Percentiles rank a stretch among this genome's conserved stretches.
Conservation (phyloP, 1,140 invertebrate genomes). For the Phortica variegata region DNA sequence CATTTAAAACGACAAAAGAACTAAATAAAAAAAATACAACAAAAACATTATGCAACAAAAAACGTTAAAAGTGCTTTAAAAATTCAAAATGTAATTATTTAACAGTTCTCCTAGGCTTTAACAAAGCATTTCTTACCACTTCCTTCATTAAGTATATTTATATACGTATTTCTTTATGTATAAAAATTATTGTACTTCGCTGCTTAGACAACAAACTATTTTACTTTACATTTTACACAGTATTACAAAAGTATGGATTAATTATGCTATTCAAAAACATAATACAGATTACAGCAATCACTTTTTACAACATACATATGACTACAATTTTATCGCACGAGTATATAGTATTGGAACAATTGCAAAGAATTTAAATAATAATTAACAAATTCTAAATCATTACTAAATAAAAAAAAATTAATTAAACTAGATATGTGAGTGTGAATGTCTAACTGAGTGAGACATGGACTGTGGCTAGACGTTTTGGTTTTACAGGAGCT, state of each 20-base stretch:
- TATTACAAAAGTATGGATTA: too few relatives aligned
- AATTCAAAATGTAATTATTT: too few relatives aligned
- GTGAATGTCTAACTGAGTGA: conserved; percentile 22
- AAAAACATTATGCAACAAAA: too few relatives aligned
- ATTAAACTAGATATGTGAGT: conserved; percentile 36
- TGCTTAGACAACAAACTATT: conserved; percentile 52
- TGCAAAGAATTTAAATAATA: conserved; percentile 2
- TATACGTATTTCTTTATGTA: conserved; percentile 13
- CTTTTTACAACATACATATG: conserved; percentile 2
- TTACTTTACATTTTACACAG: conserved; percentile 30
- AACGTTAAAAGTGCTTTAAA: too few relatives aligned
- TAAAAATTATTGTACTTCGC: conserved; percentile 53
- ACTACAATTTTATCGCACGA: conserved; percentile 26
- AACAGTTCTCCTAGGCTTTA: too few relatives aligned
- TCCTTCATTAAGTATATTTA: conserved; percentile 10
- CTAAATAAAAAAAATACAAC: too few relatives aligned
- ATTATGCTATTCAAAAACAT: too few relatives aligned
- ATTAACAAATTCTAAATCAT: conserved; percentile 39
- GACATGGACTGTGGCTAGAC: conserved; percentile 31
- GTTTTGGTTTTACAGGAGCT: too few relatives aligned
- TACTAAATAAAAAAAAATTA: conserved; percentile 34
- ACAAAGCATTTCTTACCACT: too few relatives aligned
- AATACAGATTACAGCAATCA: too few relatives aligned
- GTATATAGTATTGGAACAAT: conserved; percentile 38
- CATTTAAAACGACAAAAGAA: too few relatives aligned